Evolutionary conservation across 2,113 vertebrate species (phyloP).

Genomic region (Sciurus niger): DNA sequence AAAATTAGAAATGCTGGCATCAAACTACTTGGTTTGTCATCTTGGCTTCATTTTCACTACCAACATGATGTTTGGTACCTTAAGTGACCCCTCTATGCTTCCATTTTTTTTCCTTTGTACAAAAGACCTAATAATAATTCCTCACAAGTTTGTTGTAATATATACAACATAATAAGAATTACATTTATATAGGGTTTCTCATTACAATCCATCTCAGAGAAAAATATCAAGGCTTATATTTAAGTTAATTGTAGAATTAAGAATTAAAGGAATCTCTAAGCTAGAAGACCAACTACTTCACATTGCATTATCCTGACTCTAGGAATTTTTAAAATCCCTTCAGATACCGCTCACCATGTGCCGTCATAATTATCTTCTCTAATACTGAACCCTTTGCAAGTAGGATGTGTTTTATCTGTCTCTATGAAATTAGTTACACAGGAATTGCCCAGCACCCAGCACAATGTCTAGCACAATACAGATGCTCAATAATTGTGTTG

Average conservation of each 20-base stretch:
- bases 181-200: background rate
- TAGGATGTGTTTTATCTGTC: background rate
- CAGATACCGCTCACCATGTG: background rate
- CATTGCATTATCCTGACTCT: background rate
- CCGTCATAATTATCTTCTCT: background rate
- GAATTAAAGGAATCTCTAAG: background rate
- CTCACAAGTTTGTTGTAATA: background rate
- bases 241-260: background rate
- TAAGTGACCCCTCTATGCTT: background rate
- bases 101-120: background rate
- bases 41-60: background rate
- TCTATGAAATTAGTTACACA: rapidly evolving
- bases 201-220: background rate
- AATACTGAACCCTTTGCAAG: background rate
- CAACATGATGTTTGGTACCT: background rate
- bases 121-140: background rate
- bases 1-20: background rate
- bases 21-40: background rate
- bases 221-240: background rate
- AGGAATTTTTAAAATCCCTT: background rate
- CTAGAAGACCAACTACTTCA: background rate
- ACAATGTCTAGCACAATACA: background rate
- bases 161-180: background rate
- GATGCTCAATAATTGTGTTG: background rate
- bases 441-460: too few relatives aligned